Evolutionary conservation across 2,888 invertebrate genomes (phyloP).

Genomic region (Blera fallax): DNA sequence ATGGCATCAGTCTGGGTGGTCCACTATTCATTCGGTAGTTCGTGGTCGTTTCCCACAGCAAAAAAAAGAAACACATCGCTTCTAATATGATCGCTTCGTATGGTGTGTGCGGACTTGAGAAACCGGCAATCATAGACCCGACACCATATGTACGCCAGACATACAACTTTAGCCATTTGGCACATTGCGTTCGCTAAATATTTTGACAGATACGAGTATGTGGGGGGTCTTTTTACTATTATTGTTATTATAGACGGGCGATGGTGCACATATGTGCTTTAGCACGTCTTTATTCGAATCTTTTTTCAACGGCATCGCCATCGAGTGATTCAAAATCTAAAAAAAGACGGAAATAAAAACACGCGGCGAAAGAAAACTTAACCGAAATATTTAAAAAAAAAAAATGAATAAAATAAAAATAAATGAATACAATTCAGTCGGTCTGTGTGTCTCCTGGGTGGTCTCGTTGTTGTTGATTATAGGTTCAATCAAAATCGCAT

Average conservation of each 20-base stretch:
- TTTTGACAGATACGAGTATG: conserved; percentile 50
- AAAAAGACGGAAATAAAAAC: neutral
- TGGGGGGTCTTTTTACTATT: conserved; percentile 29
- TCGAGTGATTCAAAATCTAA: neutral
- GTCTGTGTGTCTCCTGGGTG: conserved; percentile 50
- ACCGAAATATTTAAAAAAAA: conserved; percentile 19
- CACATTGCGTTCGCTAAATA: conserved; percentile 62
- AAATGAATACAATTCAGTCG: conserved; percentile 10
- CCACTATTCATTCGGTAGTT: conserved; percentile 45
- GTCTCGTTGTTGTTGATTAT: conserved; percentile 67
- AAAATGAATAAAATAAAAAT: conserved; percentile 1
- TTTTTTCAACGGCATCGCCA: neutral
- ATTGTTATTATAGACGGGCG: conserved; percentile 1
- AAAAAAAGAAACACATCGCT: conserved; percentile 18
- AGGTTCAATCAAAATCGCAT: conserved; percentile 71
- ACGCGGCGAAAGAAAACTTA: neutral
- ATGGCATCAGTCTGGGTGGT: conserved; percentile 53
- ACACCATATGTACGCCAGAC: conserved; percentile 63
- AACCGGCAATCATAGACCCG: conserved; percentile 13
- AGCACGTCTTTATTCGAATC: neutral
- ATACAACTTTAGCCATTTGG: conserved; percentile 28
- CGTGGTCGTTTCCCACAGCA: conserved; percentile 54
- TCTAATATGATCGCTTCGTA: conserved; percentile 20
- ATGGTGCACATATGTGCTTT: conserved; percentile 28
- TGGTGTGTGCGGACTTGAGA: conserved; percentile 28